Evolutionary conservation across 2,797 vertebrate species (phyloP), one percentile per base, ranked within the genome.

Genomic region (Peromyscus attwateri): DNA sequence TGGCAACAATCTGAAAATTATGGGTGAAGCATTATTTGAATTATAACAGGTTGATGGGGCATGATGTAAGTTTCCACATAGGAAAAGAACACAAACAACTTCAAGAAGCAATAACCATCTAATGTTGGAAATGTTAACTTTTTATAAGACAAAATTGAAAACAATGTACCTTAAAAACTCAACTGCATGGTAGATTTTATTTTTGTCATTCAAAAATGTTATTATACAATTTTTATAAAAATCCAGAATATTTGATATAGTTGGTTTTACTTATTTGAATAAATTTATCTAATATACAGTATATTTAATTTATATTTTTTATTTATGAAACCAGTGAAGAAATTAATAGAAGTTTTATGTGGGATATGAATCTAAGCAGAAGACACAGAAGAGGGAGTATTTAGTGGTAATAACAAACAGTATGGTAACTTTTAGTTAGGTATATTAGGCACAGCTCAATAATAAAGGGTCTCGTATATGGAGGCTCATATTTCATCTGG

Each of bases 351-450:
- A 4, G 12, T 31, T 80, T 89, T 70, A 40, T 84, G 3, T 75
- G 10, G 5, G 6, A 87, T 1, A 29, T 79, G 37, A 83, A 37
- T 12, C 12, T 66, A 84, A 1, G 62, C 16, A 82, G n/a, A 70
- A 75, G 31, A 73, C 0, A 10, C 0, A 6, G 29, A 70, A 43
- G 31, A 40, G 8, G 0, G 0, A 25, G 8, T 37, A 55, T 27
- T 55, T 0, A 29, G 3, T 17, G 21, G 49, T 6, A 64, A 31
- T 10, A 25, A 25, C 2, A 27, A 7, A 73, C 2, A 19, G n/a
- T 14, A 4, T 7, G 1, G 0, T 21, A 43, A 40, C 2, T 29
- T 62, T 23, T 31, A 14, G 7, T 23, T 31, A 11, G 11, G 8
- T 11, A 6, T 16, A 4, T 25, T 83, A 13, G 37, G 23, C 60